Base-by-base conservation (phyloP, 1,140 invertebrate genomes). In the Formica selysi region DNA sequence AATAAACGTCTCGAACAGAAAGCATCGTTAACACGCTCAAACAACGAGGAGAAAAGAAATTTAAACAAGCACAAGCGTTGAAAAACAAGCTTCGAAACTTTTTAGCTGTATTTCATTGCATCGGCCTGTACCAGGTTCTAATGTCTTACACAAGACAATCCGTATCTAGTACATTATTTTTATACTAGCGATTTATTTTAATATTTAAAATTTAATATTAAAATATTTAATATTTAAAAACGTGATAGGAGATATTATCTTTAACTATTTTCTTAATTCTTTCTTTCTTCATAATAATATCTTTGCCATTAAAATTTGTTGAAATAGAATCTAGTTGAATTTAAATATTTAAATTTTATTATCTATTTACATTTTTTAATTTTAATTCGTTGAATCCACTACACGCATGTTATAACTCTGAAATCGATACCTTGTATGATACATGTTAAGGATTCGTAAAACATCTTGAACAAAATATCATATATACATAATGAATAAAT, bases 21-120 rank as follows among this genome's bases (percentile, higher is more conserved):
- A 83, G 73, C 68, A 74, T 83, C 38, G 79, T 83, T 83, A 83
- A 83, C 79, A 74, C 79, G 68, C 68, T 73, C 57, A 16, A 48
- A 38, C 62, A 38, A 48, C 22, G 61, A 73, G 65, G n/a, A 62
- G 57, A 64, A 70, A 48, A 16, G 68, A 62, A 61, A 85, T 73
- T 86, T 41, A 51, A 51, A 51, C 41, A n/a, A 22, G 36, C 22
- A 13, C 41, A 41, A 76, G 68, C 38, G 68, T 61, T 41, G 67
- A 62, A 70, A 36, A 36, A 57, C 57, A 32, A 83, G 5, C 64
- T 26, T 29, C 8, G 0, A 54, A 44, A 83, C 38, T 62, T 74
- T 83, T 48, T 48, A 6, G 8, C 61, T 44, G 29, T 32, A 62
- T 73, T 73, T 74, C 22, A 2, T n/a, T 26, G 32, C 68, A 13